Percentiles rank a stretch among this genome's conserved stretches.
phyloP scores from a whole-genome alignment of 2,888 invertebrate species.

The Monopis laevigella region DNA sequence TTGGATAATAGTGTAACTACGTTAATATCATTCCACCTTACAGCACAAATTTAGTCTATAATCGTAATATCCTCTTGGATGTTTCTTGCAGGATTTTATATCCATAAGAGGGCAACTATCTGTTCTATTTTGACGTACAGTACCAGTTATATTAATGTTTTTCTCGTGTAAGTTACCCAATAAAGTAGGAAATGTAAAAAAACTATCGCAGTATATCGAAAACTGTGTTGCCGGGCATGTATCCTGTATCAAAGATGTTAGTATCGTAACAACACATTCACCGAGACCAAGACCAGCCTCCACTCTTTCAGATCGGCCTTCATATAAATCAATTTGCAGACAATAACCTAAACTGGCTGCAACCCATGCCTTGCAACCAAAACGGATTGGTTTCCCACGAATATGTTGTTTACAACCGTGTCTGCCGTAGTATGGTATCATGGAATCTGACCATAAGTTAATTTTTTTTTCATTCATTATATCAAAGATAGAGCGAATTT shows the following conservation, averaged over 20 bases:
- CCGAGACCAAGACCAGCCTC: slow-evolving; percentile 14
- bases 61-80: neutral
- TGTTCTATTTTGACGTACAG: neutral
- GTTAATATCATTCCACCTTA: slow-evolving; percentile 19
- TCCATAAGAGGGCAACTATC: neutral
- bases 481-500: slow-evolving; percentile 23
- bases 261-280: slow-evolving; percentile 13
- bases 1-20: slow-evolving; percentile 19
- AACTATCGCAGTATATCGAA: neutral
- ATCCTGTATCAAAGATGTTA: slow-evolving; percentile 5
- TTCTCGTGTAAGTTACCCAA: neutral
- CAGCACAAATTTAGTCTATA: slow-evolving; percentile 14
- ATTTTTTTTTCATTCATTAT: slow-evolving; percentile 25
- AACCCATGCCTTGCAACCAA: slow-evolving; percentile 25
- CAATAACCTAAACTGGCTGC: slow-evolving; percentile 25
- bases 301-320: slow-evolving; percentile 20
- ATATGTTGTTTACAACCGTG: slow-evolving; percentile 28
- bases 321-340: slow-evolving; percentile 24
- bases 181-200: neutral
- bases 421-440: slow-evolving; percentile 32
- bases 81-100: neutral
- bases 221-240: neutral
- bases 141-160: neutral
- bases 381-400: slow-evolving; percentile 25
- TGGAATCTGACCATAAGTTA: slow-evolving; percentile 30